Base-by-base conservation (phyloP, 1,140 invertebrate genomes). In the Drosophila tristis region DNA sequence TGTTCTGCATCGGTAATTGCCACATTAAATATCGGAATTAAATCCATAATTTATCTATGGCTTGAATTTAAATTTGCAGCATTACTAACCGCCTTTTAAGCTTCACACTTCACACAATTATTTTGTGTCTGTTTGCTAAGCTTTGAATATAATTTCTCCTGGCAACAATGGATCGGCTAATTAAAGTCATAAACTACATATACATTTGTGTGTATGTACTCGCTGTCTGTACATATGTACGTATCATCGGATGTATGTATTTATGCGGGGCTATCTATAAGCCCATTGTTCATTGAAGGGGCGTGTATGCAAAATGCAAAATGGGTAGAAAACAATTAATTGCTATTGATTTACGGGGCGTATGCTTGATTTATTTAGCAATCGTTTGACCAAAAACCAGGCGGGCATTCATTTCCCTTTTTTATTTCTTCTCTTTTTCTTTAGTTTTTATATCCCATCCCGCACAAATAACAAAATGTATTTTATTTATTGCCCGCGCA, bases 331-430 rank as follows among this genome's bases (percentile, higher is more conserved):
- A 79, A 74, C 66, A 63, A 81, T 84, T 84, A 84, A 85, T 84
- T 84, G 67, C 59, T 76, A 76, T 84, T 84, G 80, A 84, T 84
- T 84, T 79, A 84, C 71, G 71, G 80, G 80, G 80, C 80, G 80
- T 84, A 84, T 84, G 59, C 80, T 84, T 79, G 80, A 84, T 84
- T 84, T 84, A 84, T 81, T 66, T 78, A 31, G 54, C 48, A 64
- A 76, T 59, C 58, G 50, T 26, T 78, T 79, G 66, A 74, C 39
- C 62, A 67, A 79, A 78, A 78, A 79, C 20, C 45, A 47, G 45
- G 61, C 58, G 68, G 76, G 63, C 70, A 73, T 58, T 58, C 51
- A 70, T 70, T 70, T 68, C 44, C 49, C 23, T 54, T 54, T 13
- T 64, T n/a, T 63, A 15, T 45, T 2, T 48, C 26, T 23, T 31